Percentiles rank a stretch among this genome's conserved stretches.
phyloP scores from a whole-genome alignment of 2,797 vertebrate species.

The Hydrocynus forskahlii region DNA sequence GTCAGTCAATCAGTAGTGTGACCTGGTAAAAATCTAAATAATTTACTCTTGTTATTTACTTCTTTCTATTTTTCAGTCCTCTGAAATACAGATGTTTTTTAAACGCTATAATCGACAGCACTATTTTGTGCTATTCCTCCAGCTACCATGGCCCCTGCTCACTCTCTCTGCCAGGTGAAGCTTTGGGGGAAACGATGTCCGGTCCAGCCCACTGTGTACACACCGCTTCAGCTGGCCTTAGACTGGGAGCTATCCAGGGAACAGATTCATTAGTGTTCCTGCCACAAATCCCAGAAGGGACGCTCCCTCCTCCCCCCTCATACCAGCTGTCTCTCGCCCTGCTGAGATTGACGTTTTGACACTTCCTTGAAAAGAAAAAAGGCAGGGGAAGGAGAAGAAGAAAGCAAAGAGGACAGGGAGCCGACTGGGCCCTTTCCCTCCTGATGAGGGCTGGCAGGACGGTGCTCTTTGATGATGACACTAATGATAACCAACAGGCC shows the following conservation, averaged over 20 bases:
- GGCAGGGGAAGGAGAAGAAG: constrained; percentile 11
- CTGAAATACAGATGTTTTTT: not conserved
- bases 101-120: not conserved
- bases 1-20: not conserved
- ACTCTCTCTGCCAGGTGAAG: not conserved
- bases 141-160: not conserved
- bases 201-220: constrained; percentile 12
- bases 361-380: constrained; percentile 24
- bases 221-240: constrained; percentile 6
- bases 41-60: too few species aligned
- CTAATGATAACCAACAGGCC: constrained; percentile 74
- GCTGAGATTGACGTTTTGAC: constrained; percentile 41
- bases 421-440: constrained; percentile 65
- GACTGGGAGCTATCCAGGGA: constrained; percentile 35
- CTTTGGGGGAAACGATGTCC: not conserved
- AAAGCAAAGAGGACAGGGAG: constrained; percentile 22
- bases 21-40: too few species aligned
- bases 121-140: not conserved
- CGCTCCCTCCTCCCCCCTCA: constrained; percentile 29
- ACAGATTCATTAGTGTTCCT: constrained; percentile 49
- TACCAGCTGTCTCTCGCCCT: constrained; percentile 32
- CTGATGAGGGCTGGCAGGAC: constrained; percentile 66
- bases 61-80: too few species aligned
- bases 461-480: constrained; percentile 62
- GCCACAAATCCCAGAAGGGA: constrained; percentile 36